These are phyloP conservation scores for Drosophila yakuba DNA, from an alignment of 1,140 invertebrate genomes.

Conservation along the genomic window DNA sequence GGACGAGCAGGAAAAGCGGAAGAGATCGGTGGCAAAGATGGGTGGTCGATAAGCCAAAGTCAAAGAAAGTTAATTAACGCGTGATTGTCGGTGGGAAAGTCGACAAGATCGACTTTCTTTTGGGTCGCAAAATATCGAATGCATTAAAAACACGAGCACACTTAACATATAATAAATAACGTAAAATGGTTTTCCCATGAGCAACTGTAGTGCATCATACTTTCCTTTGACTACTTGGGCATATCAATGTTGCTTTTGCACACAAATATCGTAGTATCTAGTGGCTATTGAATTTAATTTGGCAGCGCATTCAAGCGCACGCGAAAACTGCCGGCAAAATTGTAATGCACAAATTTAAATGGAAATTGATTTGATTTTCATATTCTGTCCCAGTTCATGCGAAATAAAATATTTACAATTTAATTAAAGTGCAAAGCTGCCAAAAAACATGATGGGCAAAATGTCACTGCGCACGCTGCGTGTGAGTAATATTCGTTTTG, in stretches of 20 bases:
- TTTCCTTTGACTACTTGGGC: slow-evolving; percentile 2
- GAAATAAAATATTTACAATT: slow-evolving; percentile 75
- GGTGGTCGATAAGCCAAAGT: slow-evolving; percentile 7
- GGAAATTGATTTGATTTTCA: slow-evolving; percentile 46
- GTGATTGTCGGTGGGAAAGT: too few relatives aligned
- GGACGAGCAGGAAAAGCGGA: neutral
- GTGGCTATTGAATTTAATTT: slow-evolving; percentile 37
- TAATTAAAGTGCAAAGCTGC: slow-evolving; percentile 77
- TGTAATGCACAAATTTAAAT: slow-evolving; percentile 44
- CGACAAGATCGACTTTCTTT: neutral
- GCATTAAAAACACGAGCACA: neutral
- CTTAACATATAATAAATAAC: neutral
- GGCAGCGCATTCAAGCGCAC: slow-evolving; percentile 15
- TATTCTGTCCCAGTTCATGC: slow-evolving; percentile 5
- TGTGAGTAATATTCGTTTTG: slow-evolving; percentile 31
- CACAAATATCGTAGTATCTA: neutral
- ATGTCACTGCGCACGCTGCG: slow-evolving; percentile 20
- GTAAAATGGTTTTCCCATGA: neutral
- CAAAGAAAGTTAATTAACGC: slow-evolving; percentile 26
- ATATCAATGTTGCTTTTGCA: slow-evolving; percentile 12
- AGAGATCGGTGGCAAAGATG: neutral
- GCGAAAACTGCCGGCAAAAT: slow-evolving; percentile 17
- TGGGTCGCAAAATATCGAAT: neutral
- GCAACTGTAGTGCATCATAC: neutral
- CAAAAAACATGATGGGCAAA: slow-evolving; percentile 48